Evolutionary conservation across 2,888 invertebrate species (phyloP).

Genomic region (Exephanes ischioxanthus): DNA sequence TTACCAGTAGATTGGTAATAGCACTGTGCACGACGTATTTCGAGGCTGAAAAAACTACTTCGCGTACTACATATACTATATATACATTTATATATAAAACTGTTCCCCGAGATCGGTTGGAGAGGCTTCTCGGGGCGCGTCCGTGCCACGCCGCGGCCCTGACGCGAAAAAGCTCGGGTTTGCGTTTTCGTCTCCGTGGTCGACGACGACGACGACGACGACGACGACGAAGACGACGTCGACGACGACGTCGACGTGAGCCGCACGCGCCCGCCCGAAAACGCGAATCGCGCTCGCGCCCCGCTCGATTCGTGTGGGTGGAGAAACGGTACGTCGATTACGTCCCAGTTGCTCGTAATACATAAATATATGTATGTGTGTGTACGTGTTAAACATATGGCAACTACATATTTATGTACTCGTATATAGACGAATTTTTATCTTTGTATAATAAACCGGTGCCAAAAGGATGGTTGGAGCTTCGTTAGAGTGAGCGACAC

Average conservation of each 20-base stretch:
- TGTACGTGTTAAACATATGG: slow-evolving; percentile 22
- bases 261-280: slow-evolving; percentile 49
- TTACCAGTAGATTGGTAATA: background rate
- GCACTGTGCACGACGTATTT: background rate
- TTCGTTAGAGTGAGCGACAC: background rate
- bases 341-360: slow-evolving; percentile 58
- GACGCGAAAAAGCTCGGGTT: slow-evolving; percentile 66
- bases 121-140: slow-evolving; percentile 65
- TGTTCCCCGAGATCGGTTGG: slow-evolving; percentile 58
- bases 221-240: slow-evolving; percentile 19
- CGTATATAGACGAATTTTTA: slow-evolving; percentile 27
- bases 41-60: slow-evolving; percentile 10
- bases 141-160: slow-evolving; percentile 67
- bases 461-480: background rate
- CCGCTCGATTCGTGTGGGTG: slow-evolving; percentile 57
- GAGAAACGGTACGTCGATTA: slow-evolving; percentile 61
- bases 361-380: slow-evolving; percentile 13
- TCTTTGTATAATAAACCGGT: slow-evolving; percentile 19
- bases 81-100: slow-evolving; percentile 41
- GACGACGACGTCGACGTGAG: slow-evolving; percentile 50
- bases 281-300: slow-evolving; percentile 54
- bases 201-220: slow-evolving; percentile 39
- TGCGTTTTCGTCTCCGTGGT: slow-evolving; percentile 60
- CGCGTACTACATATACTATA: background rate
- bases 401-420: slow-evolving; percentile 49